Percentiles rank a stretch among this genome's conserved stretches.
phyloP scores from a whole-genome alignment of 2,113 vertebrate genomes.

The Xenus cinereus region DNA sequence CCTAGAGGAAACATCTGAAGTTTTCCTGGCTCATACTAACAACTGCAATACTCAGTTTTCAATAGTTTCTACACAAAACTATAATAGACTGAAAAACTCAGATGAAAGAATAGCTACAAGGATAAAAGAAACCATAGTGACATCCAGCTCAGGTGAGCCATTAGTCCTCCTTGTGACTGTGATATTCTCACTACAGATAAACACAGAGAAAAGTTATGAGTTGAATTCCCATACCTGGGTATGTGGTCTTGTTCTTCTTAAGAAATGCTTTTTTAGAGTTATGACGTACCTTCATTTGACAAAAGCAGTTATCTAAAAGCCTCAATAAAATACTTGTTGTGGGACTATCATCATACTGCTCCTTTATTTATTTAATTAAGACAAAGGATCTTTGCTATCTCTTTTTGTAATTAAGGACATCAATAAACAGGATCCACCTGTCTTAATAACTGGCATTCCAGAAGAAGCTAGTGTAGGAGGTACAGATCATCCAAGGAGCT shows the following conservation, averaged over 20 bases:
- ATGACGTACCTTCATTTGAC: neutral
- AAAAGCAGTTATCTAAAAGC: neutral
- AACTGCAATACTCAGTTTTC: neutral
- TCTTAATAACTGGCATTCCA: neutral
- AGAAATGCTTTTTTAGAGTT: neutral
- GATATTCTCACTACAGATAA: neutral
- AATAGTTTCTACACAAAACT: neutral
- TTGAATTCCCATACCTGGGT: neutral
- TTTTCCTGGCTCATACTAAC: neutral
- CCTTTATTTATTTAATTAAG: neutral
- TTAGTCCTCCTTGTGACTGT: neutral
- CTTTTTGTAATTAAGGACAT: neutral
- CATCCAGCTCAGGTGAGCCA: neutral
- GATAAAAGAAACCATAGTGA: neutral
- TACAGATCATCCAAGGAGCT: neutral
- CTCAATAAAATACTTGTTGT: neutral
- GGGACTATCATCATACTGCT: neutral
- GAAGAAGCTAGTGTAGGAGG: neutral
- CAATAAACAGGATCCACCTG: neutral
- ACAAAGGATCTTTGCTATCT: neutral
- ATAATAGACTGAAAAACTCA: neutral
- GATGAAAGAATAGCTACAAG: neutral
- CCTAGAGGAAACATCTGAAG: neutral
- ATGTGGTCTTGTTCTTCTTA: neutral
- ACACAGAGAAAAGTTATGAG: neutral